Percentiles rank a stretch among this genome's conserved stretches.
phyloP scores from a whole-genome alignment of 2,888 invertebrate species.

The Brachyptera risi region DNA sequence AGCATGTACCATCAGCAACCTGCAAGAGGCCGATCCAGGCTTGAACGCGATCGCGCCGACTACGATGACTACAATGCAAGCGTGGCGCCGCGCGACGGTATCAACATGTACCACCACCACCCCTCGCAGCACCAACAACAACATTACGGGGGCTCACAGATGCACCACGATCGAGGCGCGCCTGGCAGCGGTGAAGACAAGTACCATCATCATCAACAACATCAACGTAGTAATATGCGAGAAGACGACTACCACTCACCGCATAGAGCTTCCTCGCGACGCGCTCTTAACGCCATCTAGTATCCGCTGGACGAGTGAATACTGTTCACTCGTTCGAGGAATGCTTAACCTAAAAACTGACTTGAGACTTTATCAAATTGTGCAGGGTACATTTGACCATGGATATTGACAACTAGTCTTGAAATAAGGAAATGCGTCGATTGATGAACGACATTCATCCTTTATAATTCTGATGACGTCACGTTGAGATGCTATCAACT shows the following conservation, averaged over 20 bases:
- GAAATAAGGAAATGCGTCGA: too few relatives aligned
- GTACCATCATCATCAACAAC: conserved; percentile 35
- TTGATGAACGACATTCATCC: too few relatives aligned
- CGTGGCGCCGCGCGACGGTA: conserved; percentile 37
- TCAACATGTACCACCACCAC: conserved; percentile 25
- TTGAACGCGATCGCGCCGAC: conserved; percentile 47
- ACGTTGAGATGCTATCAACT: too few relatives aligned
- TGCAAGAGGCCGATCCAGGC: conserved; percentile 48
- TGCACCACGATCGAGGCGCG: conserved; percentile 39
- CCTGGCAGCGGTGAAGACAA: conserved; percentile 31
- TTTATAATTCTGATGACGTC: too few relatives aligned
- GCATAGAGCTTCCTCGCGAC: conserved; percentile 56
- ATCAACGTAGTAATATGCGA: conserved; percentile 47
- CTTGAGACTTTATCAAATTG: neutral
- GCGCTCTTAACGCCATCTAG: conserved; percentile 73
- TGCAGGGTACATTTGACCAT: conserved; percentile 2
- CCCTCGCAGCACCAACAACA: conserved; percentile 18
- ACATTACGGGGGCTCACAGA: conserved; percentile 44
- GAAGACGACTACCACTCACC: conserved; percentile 48
- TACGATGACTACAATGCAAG: conserved; percentile 52
- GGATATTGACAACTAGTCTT: neutral
- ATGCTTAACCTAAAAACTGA: neutral
- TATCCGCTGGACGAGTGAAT: conserved; percentile 35
- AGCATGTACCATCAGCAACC: conserved; percentile 42
- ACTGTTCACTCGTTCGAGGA: neutral